These are phyloP conservation scores for Silurus meridionalis DNA, from an alignment of 2,113 vertebrate genomes.

Conservation along the genomic window DNA sequence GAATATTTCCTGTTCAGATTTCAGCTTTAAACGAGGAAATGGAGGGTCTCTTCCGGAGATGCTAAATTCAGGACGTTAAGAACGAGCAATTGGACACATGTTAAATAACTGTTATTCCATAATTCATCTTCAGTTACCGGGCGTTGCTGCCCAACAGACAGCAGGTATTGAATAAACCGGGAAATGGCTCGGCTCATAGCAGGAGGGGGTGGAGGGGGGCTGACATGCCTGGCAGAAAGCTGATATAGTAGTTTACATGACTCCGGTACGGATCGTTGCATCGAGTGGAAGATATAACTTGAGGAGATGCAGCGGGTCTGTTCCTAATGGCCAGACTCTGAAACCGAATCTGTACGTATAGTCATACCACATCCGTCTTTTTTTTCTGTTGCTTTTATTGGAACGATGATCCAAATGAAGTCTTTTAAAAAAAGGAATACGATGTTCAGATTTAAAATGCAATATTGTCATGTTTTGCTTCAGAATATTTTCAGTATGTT, in stretches of 20 bases:
- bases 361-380: slow-evolving; percentile 6
- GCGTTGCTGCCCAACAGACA: slow-evolving; percentile 44
- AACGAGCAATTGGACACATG: slow-evolving; percentile 21
- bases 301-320: slow-evolving; percentile 45
- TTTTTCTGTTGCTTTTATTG: slow-evolving; percentile 18
- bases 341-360: slow-evolving; percentile 25
- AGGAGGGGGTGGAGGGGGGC: slow-evolving; percentile 44
- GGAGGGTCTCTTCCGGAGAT: not conserved
- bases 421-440: not conserved
- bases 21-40: slow-evolving; percentile 17
- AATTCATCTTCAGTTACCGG: slow-evolving; percentile 41
- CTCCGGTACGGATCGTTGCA: slow-evolving; percentile 49
- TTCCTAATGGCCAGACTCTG: slow-evolving; percentile 57
- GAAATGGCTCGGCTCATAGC: slow-evolving; percentile 64
- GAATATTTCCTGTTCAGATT: not conserved
- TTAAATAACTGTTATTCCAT: slow-evolving; percentile 13
- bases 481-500: not conserved
- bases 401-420: not conserved
- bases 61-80: not conserved
- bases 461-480: not conserved
- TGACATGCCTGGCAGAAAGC: slow-evolving; percentile 68
- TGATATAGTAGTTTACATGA: slow-evolving; percentile 69
- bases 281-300: slow-evolving; percentile 61
- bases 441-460: not conserved
- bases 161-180: slow-evolving; percentile 63